Evolutionary conservation across 2,797 vertebrate genomes (phyloP).

Genomic region (Hybognathus amarus): DNA sequence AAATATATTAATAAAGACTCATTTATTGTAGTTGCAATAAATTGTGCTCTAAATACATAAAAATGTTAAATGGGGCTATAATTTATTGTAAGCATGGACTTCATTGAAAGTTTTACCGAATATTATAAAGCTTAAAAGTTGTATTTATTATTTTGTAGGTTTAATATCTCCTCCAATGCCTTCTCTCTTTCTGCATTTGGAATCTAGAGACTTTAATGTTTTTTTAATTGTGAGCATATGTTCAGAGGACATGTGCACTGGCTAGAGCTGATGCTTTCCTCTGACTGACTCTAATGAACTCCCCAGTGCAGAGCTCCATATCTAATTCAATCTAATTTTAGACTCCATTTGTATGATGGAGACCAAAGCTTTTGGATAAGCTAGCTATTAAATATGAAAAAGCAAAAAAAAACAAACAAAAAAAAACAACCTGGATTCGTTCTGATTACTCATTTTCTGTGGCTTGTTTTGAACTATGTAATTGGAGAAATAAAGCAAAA

Average conservation of each 20-base stretch:
- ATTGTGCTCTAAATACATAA: too few relatives aligned
- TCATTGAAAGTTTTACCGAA: too few relatives aligned
- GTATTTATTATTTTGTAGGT: neutral
- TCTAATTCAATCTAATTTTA: neutral
- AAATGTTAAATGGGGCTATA: too few relatives aligned
- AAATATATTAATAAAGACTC: too few relatives aligned
- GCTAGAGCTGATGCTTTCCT: neutral
- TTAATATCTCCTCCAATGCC: neutral
- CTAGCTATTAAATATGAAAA: neutral
- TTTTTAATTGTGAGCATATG: conserved; percentile 25
- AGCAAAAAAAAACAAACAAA: too few relatives aligned
- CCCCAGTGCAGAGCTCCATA: neutral
- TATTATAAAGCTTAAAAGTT: too few relatives aligned
- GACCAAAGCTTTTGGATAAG: neutral
- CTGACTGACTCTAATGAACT: conserved; percentile 49
- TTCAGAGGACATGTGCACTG: conserved; percentile 24
- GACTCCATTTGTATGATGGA: neutral
- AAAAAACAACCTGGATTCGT: too few relatives aligned
- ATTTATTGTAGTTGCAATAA: too few relatives aligned
- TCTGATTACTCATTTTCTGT: too few relatives aligned
- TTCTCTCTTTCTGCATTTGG: neutral
- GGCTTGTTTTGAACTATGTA: too few relatives aligned
- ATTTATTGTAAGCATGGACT: too few relatives aligned
- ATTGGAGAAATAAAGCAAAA: too few relatives aligned
- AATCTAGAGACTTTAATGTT: neutral